Percentiles rank a stretch among this genome's conserved stretches.
phyloP scores from a whole-genome alignment of 2,797 vertebrate species.

The Rhabdophis nuchalis region DNA sequence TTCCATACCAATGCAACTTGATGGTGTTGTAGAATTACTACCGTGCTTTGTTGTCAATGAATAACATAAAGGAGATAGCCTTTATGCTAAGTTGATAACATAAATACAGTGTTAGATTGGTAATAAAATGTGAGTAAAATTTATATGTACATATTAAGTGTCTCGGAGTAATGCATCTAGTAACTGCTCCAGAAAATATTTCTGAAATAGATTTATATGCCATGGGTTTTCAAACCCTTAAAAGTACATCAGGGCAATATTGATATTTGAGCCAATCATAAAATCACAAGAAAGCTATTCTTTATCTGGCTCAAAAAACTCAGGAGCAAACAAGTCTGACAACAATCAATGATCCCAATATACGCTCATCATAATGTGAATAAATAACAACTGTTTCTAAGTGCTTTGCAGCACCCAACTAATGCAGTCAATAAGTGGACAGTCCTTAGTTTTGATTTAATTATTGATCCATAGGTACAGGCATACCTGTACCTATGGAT shows the following conservation, averaged over 20 bases:
- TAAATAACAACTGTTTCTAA: background rate
- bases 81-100: background rate
- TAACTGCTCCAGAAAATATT: no score
- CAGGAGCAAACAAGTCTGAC: background rate
- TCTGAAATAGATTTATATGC: background rate
- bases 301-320: background rate
- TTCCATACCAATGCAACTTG: background rate
- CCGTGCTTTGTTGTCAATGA: background rate
- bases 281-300: background rate
- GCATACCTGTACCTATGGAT: background rate
- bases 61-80: background rate
- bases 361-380: background rate
- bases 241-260: background rate
- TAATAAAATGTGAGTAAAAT: background rate
- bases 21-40: background rate
- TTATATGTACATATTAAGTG: background rate
- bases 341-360: background rate
- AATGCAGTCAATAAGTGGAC: background rate
- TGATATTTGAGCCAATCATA: background rate
- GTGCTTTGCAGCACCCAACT: background rate
- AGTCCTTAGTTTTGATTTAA: background rate
- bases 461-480: background rate
- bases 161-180: background rate
- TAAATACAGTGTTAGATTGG: background rate
- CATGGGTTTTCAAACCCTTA: background rate